phyloP scores from a whole-genome alignment of 2,113 vertebrate species.

The Scomber japonicus region DNA sequence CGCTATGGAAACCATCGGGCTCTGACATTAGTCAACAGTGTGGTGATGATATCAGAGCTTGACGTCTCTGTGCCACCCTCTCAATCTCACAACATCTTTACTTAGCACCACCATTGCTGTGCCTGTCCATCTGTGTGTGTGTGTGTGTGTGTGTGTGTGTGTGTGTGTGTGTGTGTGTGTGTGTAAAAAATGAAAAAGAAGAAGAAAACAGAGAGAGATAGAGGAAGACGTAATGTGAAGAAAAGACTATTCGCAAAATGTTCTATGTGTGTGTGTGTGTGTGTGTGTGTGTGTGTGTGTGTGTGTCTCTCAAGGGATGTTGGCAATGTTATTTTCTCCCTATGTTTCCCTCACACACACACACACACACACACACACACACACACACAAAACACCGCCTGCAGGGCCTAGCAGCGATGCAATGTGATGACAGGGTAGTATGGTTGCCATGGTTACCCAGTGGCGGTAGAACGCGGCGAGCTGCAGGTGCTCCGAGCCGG shows the following conservation, averaged over 20 bases:
- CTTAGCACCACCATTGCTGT: slow-evolving; percentile 58
- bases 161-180: not conserved
- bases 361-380: slow-evolving; percentile 1
- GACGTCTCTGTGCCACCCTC: slow-evolving; percentile 76
- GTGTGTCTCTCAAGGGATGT: slow-evolving; percentile 12
- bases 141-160: slow-evolving; percentile 32
- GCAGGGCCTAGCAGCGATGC: slow-evolving; percentile 21
- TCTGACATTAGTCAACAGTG: slow-evolving; percentile 78
- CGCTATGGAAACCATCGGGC: slow-evolving; percentile 78
- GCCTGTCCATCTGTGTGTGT: slow-evolving; percentile 67
- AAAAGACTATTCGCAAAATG: not conserved
- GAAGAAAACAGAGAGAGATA: not conserved
- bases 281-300: not conserved
- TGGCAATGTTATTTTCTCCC: slow-evolving; percentile 2
- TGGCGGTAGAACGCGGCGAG: slow-evolving; percentile 95
- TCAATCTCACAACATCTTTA: slow-evolving; percentile 75
- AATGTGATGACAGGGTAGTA: slow-evolving; percentile 59
- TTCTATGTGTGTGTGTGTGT: not conserved
- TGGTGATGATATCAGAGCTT: slow-evolving; percentile 77
- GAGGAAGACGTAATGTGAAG: not conserved
- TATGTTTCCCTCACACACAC: slow-evolving; percentile 7
- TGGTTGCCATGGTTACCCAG: slow-evolving; percentile 90
- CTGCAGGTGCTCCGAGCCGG: slow-evolving; percentile 89
- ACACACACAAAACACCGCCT: not conserved
- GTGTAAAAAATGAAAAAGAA: not conserved